Conservation (phyloP, 2,797 vertebrate species). For the Notoglanidium macrostoma region DNA sequence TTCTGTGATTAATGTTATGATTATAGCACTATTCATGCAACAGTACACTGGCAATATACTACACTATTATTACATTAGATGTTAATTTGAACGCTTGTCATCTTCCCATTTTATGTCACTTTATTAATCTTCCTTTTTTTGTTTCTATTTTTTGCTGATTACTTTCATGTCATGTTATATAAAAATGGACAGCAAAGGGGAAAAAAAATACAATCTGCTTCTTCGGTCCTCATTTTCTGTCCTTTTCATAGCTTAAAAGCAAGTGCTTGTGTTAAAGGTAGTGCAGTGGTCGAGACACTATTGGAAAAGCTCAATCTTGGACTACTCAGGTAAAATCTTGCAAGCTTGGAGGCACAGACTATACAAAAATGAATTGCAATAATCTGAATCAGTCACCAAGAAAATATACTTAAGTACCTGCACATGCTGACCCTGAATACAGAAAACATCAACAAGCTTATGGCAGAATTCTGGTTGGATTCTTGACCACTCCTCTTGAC, state of each 20-base stretch:
- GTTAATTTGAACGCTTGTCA: background rate
- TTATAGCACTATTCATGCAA: background rate
- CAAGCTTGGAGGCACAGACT: background rate
- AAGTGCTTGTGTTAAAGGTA: background rate
- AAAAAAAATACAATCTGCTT: background rate
- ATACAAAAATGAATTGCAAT: background rate
- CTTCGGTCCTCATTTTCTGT: background rate
- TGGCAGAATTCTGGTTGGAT: too few relatives aligned
- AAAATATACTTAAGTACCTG: background rate
- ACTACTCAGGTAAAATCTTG: background rate
- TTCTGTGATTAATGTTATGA: background rate
- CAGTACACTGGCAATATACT: background rate
- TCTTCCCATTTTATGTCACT: background rate
- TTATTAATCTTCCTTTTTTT: background rate
- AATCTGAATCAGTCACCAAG: background rate
- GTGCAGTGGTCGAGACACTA: background rate
- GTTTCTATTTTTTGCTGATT: background rate
- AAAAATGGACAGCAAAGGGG: background rate
- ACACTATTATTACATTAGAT: background rate
- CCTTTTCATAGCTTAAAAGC: background rate
- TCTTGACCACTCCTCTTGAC: too few relatives aligned
- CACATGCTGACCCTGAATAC: background rate
- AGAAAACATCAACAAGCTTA: background rate
- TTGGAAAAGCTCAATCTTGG: background rate
- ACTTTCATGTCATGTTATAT: background rate